Evolutionary conservation across 2,888 invertebrate species (phyloP).

Genomic region (Ophion obscuratus): DNA sequence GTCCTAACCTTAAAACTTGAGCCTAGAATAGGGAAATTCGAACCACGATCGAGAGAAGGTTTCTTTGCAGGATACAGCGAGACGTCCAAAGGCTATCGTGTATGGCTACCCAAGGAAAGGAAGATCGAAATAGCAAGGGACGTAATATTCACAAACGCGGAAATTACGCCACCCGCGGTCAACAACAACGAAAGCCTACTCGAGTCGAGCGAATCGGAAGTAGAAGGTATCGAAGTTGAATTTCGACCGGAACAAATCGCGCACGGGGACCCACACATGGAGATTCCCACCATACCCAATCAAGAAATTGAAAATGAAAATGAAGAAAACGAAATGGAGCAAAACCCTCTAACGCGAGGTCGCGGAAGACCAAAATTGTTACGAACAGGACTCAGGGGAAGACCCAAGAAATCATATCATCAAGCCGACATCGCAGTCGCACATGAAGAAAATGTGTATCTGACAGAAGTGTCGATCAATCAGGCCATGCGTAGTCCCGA

Average conservation of each 20-base stretch:
- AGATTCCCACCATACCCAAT: too few species aligned
- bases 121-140: neutral
- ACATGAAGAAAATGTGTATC: neutral
- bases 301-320: neutral
- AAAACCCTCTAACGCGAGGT: neutral
- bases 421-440: neutral
- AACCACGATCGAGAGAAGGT: neutral
- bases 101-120: neutral
- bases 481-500: slow-evolving; percentile 41
- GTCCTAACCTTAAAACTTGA: neutral
- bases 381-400: slow-evolving; percentile 31
- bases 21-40: neutral
- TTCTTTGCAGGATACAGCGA: neutral
- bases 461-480: slow-evolving; percentile 30
- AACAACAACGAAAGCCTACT: too few species aligned
- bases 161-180: too few species aligned
- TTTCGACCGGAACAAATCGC: neutral
- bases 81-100: too few species aligned
- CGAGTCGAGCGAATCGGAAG: neutral
- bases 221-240: neutral
- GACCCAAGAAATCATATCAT: slow-evolving; percentile 25
- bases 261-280: neutral
- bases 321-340: neutral
- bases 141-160: neutral
- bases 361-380: neutral